Percentiles rank a stretch among this genome's conserved stretches.
Evolutionary conservation across 2,888 invertebrate genomes (phyloP).

Genomic region (Aphidius colemani): DNA sequence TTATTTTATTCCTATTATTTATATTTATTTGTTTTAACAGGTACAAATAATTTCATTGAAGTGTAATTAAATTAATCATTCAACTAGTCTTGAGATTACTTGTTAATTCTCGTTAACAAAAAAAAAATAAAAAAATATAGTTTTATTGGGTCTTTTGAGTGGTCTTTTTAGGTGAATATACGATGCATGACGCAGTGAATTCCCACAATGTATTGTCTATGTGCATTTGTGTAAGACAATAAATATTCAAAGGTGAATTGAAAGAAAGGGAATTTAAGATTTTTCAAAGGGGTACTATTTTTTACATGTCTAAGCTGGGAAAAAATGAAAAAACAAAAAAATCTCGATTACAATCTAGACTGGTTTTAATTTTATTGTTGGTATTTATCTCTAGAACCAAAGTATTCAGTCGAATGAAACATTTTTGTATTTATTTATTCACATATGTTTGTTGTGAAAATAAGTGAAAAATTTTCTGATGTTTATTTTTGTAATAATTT

Average conservation of each 20-base stretch:
- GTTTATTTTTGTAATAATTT: too few species aligned
- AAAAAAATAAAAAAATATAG: neutral
- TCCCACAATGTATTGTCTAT: constrained; percentile 33
- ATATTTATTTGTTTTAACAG: neutral
- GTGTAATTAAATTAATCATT: too few species aligned
- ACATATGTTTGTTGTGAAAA: too few species aligned
- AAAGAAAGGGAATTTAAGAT: constrained; percentile 13
- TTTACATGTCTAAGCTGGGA: neutral
- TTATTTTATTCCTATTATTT: neutral
- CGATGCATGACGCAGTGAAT: constrained; percentile 41
- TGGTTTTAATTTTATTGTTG: constrained; percentile 61
- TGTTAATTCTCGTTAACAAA: neutral
- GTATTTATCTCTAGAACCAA: neutral
- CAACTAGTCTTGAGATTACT: neutral
- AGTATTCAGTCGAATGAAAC: constrained; percentile 40
- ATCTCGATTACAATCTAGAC: constrained; percentile 49
- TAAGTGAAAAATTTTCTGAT: too few species aligned
- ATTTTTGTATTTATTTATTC: too few species aligned
- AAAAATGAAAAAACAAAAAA: too few species aligned
- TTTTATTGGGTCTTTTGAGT: neutral
- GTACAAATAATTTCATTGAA: too few species aligned
- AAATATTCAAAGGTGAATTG: constrained; percentile 19
- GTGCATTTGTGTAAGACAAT: constrained; percentile 19
- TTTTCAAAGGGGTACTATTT: constrained; percentile 1
- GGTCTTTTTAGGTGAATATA: constrained; percentile 37